A percentile compares a stretch with the other conserved stretches of the same genome.
phyloP scores from a whole-genome alignment of 2,797 vertebrate genomes.

The Urophycis tenuis region DNA sequence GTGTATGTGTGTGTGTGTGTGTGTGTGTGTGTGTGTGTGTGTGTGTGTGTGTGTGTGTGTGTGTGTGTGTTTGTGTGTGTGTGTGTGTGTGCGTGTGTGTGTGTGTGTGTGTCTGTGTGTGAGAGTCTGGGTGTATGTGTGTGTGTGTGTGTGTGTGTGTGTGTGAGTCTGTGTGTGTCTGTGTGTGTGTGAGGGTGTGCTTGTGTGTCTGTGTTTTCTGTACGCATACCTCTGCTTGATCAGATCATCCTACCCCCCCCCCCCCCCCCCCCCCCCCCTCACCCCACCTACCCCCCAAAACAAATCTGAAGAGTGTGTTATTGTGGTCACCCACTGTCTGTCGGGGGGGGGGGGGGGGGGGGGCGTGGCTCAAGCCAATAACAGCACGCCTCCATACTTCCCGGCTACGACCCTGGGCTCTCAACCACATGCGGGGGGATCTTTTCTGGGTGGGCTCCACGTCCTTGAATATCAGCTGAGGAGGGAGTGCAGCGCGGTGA shows the following conservation, averaged over 20 bases:
- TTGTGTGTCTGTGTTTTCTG: constrained; percentile 55
- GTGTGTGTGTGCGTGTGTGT: constrained; percentile 34
- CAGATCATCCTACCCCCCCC: constrained; percentile 52
- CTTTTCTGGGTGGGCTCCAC: constrained; percentile 22
- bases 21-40: too few species aligned
- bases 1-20: not conserved
- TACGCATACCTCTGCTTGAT: constrained; percentile 61
- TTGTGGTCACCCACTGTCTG: constrained; percentile 48
- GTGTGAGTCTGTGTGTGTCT: not conserved
- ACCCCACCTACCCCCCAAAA: not conserved
- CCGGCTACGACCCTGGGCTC: constrained; percentile 43
- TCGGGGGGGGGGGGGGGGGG: constrained; percentile 36
- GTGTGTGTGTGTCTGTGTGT: not conserved
- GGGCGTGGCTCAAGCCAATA: constrained; percentile 59
- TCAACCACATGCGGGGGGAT: constrained; percentile 42
- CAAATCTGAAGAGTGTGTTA: constrained; percentile 40
- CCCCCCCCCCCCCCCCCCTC: constrained; percentile 1
- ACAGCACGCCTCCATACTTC: constrained; percentile 44
- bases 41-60: not conserved
- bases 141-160: not conserved
- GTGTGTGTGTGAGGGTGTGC: too few species aligned
- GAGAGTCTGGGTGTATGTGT: not conserved
- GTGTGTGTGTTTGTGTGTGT: not conserved
- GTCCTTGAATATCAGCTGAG: constrained; percentile 54
- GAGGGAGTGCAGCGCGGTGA: constrained; percentile 32